Percentiles rank a stretch among this genome's conserved stretches.
phyloP scores from a whole-genome alignment of 53 echinoderm and acorn worm genomes.

The Zoroaster sp. region DNA sequence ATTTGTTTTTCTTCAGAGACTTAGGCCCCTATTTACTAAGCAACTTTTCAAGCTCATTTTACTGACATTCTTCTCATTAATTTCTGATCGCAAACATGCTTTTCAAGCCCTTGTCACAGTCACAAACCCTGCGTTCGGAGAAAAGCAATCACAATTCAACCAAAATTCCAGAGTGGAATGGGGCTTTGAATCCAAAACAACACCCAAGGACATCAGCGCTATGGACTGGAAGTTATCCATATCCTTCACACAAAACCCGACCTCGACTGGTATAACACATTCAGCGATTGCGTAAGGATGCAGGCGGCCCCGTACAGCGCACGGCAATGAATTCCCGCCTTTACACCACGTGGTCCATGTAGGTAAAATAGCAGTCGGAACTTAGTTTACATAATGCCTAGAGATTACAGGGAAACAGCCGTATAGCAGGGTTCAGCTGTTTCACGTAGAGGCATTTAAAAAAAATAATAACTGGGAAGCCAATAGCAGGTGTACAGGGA shows the following conservation, averaged over 20 bases:
- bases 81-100: too few relatives aligned
- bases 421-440: neutral
- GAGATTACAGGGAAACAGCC: neutral
- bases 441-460: neutral
- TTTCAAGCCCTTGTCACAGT: too few relatives aligned
- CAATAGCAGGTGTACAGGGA: neutral
- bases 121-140: too few relatives aligned
- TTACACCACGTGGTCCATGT: neutral
- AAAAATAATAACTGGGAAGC: neutral
- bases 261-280: neutral
- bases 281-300: neutral
- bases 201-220: neutral
- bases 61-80: too few relatives aligned
- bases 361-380: neutral
- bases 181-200: neutral
- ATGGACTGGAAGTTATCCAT: neutral
- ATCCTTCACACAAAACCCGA: neutral
- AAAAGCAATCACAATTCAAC: too few relatives aligned
- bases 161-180: too few relatives aligned
- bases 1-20: too few relatives aligned
- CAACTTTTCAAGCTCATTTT: too few relatives aligned
- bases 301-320: neutral
- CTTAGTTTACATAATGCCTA: neutral
- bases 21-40: too few relatives aligned
- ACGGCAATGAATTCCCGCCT: neutral